Evolutionary conservation across 2,888 invertebrate genomes (phyloP), one percentile per base, ranked within the genome.

Genomic region (Philereme transversata): DNA sequence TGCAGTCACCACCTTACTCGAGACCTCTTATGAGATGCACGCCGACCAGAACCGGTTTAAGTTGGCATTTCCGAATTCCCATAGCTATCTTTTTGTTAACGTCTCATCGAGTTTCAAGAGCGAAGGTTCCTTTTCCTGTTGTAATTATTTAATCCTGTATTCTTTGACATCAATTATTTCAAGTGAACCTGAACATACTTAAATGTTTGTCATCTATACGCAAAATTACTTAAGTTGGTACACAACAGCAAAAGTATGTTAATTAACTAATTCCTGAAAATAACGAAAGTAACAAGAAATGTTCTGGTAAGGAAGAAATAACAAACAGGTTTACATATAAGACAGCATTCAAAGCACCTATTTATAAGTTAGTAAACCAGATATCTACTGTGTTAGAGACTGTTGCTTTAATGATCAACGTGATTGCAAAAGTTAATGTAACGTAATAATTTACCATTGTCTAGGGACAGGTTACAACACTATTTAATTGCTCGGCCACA

Each of bases 401-500:
- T n/a, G n/a, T 43, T 11, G 11, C 11, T 38, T 38, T 3, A 3
- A 38, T 6, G 5, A 38, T 51, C 35, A 51, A 38, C 33, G 38
- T 46, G 38, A 46, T 38, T 7, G 1, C 36, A 7, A 38, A 45
- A 11, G 45, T 45, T 11, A 46, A n/a, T 60, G 58, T 51, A 60
- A 63, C 58, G 54, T 54, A 57, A 63, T 56, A 63, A 53, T 58
- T 46, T 52, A 53, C 52, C 48, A 61, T 57, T 51, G 56, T 53
- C 45, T 47, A 60, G 61, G 57, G 59, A 64, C 59, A 52, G 57
- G 36, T 52, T 62, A 62, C 53, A 61, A 61, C 64, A 54, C 59
- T 63, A 64, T 67, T 60, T 60, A 67, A 69, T 69, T 64, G 65
- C 49, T 50, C 5, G 56, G 51, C 65, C 67, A 65, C 67, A 65